Percentiles rank a stretch among this genome's conserved stretches.
These are phyloP conservation scores for Anthonomus grandis DNA, from an alignment of 1,140 invertebrate species.

Conservation along the genomic window DNA sequence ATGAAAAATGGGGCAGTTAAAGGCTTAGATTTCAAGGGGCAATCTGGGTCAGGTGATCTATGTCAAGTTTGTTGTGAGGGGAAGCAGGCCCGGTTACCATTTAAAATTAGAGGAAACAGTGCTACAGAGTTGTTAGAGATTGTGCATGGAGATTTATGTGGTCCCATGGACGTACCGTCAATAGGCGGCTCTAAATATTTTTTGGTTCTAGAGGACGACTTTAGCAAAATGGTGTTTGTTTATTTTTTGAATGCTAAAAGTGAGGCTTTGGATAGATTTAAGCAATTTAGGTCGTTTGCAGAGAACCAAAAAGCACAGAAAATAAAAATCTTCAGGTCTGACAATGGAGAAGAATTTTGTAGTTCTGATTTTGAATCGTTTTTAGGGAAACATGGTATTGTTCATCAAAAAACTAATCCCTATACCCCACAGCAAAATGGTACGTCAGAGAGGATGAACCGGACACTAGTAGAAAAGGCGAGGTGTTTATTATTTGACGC, in stretches of 20 bases:
- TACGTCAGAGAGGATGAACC: constrained; percentile 46
- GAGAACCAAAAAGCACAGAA: constrained; percentile 31
- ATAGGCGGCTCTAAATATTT: constrained; percentile 45
- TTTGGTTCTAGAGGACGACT: constrained; percentile 46
- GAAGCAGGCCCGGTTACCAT: constrained; percentile 39
- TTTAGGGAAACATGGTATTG: constrained; percentile 34
- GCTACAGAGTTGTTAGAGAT: constrained; percentile 37
- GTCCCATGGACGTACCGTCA: constrained; percentile 39
- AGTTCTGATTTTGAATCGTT: constrained; percentile 33
- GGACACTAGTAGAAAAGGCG: constrained; percentile 46
- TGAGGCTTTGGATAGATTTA: constrained; percentile 33
- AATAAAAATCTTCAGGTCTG: constrained; percentile 39
- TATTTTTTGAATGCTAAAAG: constrained; percentile 44
- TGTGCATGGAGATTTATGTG: constrained; percentile 42
- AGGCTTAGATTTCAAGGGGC: constrained; percentile 22
- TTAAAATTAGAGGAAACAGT: constrained; percentile 28
- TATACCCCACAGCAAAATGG: constrained; percentile 51
- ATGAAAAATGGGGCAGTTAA: constrained; percentile 28
- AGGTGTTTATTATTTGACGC: constrained; percentile 44
- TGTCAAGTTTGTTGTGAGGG: constrained; percentile 41
- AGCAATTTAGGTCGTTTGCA: constrained; percentile 37
- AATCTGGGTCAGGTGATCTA: constrained; percentile 7
- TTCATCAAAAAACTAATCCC: constrained; percentile 31
- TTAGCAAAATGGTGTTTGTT: constrained; percentile 39
- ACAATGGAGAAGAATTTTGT: constrained; percentile 37